These are phyloP conservation scores for Epinephelus lanceolatus DNA, from an alignment of 2,113 vertebrate species.

Conservation along the genomic window DNA sequence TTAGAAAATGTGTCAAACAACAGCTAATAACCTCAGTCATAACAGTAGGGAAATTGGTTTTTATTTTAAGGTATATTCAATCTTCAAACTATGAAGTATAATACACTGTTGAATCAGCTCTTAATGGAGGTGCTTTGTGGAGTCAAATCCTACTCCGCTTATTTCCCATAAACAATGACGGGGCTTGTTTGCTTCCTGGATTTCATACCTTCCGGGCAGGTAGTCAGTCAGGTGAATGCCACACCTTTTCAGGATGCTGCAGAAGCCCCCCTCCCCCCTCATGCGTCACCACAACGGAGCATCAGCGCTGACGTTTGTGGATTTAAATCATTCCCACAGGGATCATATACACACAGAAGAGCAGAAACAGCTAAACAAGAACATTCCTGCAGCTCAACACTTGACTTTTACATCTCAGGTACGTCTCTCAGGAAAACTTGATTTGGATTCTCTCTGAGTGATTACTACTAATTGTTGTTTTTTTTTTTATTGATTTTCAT, in stretches of 20 bases:
- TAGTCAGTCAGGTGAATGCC: conserved; percentile 18
- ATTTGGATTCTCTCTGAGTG: not conserved
- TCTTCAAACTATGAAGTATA: not conserved
- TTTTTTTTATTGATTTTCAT: not conserved
- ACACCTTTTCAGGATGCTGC: not conserved
- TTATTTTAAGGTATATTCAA: too few species aligned
- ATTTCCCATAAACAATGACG: not conserved
- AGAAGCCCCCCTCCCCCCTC: not conserved
- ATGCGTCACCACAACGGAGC: not conserved
- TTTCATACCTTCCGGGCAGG: not conserved
- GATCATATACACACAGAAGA: not conserved
- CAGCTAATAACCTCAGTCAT: too few species aligned
- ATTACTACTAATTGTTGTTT: not conserved
- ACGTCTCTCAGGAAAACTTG: not conserved
- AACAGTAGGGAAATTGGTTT: too few species aligned
- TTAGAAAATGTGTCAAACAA: too few species aligned
- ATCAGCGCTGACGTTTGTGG: not conserved
- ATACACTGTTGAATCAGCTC: too few species aligned
- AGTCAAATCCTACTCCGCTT: not conserved
- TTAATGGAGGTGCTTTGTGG: not conserved
- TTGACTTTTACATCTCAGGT: conserved; percentile 22
- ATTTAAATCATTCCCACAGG: not conserved
- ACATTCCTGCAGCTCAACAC: not conserved
- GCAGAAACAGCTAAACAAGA: not conserved
- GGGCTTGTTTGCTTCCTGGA: not conserved